Evolutionary conservation across 2,113 vertebrate species (phyloP), one percentile per base, ranked within the genome.

Genomic region (Pelmatolapia mariae): DNA sequence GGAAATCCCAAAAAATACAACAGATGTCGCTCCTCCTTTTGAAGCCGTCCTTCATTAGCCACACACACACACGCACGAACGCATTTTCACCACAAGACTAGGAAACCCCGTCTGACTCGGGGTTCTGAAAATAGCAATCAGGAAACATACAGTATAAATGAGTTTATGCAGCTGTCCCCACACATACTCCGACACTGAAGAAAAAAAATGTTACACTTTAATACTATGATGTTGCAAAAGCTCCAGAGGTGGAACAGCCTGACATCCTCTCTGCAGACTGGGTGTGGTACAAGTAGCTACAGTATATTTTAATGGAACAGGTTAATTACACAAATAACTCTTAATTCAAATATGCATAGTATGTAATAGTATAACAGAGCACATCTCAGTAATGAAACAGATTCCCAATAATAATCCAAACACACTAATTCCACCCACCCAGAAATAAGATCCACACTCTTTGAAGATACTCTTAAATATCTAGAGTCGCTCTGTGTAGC

Each of bases 61-160:
- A 1, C 68, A 12, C n/a, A 78, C 22, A 16, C 33, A 9, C 12
- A 8, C 9, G 4, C 10, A 1, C 4, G 0, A 8, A 10, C 3
- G 0, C 24, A 57, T 0, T 59, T 59, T 59, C 6, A 59, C 50
- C 83, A 81, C 73, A 84, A 31, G 47, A 33, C 26, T 80, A 13
- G 6, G 11, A 86, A 89, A 33, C 7, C 47, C 22, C 29, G 3
- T 76, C 79, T 83, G 87, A 92, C 43, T 89, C 54, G 9, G 57
- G n/a, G 63, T 54, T 76, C 76, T 84, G 13, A 81, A 91, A 83
- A 88, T 88, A 91, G 61, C 73, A 29, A 50, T 40, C 73, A 81
- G 81, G 84, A 86, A 89, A 71, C 22, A 73, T 13, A 31, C 26
- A 78, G 24, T 79, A 63, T 24, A 57, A 53, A 40, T 57, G 59